phyloP scores from a whole-genome alignment of 2,113 vertebrate genomes.

The Aegithalos caudatus region DNA sequence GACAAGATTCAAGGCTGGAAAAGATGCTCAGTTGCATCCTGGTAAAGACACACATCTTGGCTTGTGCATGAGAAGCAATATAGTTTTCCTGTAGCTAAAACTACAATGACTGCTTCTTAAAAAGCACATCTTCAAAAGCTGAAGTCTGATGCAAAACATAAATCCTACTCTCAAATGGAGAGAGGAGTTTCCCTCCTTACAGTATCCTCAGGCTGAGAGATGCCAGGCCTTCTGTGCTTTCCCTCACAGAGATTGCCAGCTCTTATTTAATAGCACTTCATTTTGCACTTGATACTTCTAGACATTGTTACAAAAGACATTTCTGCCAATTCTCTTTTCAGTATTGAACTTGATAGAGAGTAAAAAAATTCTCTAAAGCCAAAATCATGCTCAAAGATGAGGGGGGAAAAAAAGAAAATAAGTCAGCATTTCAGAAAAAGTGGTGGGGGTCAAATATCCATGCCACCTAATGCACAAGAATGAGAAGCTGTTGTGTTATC shows the following conservation, averaged over 20 bases:
- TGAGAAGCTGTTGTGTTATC: neutral
- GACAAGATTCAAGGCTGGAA: neutral
- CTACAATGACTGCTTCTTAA: neutral
- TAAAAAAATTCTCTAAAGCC: neutral
- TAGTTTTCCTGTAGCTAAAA: neutral
- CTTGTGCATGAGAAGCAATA: neutral
- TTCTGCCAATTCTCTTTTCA: neutral
- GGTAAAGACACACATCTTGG: neutral
- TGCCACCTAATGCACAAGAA: neutral
- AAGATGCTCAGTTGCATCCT: neutral
- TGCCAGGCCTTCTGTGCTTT: neutral
- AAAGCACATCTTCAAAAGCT: neutral
- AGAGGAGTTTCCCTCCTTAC: neutral
- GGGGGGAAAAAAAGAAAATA: rapidly evolving
- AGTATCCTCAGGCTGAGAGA: neutral
- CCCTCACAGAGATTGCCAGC: neutral
- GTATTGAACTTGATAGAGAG: neutral
- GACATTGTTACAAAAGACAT: neutral
- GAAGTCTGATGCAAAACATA: neutral
- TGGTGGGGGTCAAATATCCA: neutral
- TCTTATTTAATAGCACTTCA: neutral
- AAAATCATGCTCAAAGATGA: neutral
- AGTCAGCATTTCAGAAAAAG: neutral
- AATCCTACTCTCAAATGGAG: neutral
- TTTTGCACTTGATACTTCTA: neutral